Conservation (phyloP, 2,113 vertebrate genomes). For the Glaucidium brasilianum region DNA sequence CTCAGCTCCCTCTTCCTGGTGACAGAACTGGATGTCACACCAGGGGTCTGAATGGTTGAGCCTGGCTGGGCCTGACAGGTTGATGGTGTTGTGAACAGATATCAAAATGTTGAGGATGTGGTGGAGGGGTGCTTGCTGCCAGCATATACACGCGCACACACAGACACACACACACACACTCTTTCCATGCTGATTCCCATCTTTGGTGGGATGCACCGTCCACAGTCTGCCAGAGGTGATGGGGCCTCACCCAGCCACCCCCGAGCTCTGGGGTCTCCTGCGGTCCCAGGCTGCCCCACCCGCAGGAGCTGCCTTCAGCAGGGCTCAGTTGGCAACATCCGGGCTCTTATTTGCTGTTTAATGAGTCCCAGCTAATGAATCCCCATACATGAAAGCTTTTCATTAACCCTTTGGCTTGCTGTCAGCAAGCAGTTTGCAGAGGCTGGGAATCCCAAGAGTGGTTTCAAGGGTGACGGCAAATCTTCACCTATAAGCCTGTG, state of each 20-base stretch:
- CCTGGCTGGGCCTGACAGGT: fast-evolving
- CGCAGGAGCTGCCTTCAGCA: neutral
- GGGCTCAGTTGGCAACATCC: neutral
- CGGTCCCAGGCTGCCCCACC: neutral
- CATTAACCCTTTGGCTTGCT: neutral
- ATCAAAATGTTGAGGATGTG: fast-evolving
- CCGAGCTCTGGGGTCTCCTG: neutral
- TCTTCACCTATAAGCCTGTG: neutral
- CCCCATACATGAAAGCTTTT: neutral
- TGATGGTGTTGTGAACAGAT: neutral
- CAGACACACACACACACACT: no score
- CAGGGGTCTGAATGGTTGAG: neutral
- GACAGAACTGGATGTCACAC: neutral
- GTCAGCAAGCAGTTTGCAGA: neutral
- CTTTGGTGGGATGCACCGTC: neutral
- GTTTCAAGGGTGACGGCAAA: neutral
- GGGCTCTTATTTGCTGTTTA: neutral
- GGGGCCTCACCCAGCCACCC: neutral
- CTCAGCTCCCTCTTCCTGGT: neutral
- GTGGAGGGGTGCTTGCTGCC: neutral
- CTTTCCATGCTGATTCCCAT: neutral
- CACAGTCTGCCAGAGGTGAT: fast-evolving
- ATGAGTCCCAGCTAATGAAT: neutral
- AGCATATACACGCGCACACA: no score
- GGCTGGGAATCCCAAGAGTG: neutral